These are phyloP conservation scores for Cynopterus sphinx DNA, from an alignment of 2,797 vertebrate genomes.

Conservation along the genomic window DNA sequence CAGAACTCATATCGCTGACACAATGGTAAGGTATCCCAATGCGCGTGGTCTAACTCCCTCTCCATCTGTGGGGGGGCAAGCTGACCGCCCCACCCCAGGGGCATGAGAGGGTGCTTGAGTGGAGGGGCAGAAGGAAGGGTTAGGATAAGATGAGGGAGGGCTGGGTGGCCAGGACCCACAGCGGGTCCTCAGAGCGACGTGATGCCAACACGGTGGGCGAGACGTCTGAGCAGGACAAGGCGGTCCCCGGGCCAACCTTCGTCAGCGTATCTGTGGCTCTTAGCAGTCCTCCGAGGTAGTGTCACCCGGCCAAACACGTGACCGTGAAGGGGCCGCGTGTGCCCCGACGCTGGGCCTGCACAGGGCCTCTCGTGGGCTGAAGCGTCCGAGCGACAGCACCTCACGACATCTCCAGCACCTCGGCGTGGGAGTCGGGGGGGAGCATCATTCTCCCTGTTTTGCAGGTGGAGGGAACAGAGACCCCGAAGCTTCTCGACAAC, in stretches of 20 bases:
- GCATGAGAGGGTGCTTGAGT: background rate
- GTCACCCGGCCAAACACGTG: background rate
- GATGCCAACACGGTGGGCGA: accelerated
- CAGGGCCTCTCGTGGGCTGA: background rate
- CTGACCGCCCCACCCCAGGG: background rate
- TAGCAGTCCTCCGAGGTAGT: slow-evolving; percentile 27
- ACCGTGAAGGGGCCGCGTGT: background rate
- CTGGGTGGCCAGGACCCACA: background rate
- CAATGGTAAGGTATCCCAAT: background rate
- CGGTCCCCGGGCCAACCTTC: background rate
- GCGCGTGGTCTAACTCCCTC: background rate
- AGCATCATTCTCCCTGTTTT: background rate
- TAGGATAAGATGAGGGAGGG: background rate
- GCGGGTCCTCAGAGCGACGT: background rate
- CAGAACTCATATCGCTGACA: background rate
- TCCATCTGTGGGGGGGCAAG: background rate
- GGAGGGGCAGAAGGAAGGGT: background rate
- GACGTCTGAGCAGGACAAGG: background rate
- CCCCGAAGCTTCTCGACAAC: background rate
- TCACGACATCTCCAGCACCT: background rate
- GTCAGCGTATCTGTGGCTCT: background rate
- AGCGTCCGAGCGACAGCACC: background rate
- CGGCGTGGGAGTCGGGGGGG: background rate
- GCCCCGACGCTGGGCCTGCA: background rate
- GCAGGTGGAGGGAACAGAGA: background rate